These are phyloP conservation scores for Numenius arquata DNA, from an alignment of 2,113 vertebrate genomes.

Conservation along the genomic window DNA sequence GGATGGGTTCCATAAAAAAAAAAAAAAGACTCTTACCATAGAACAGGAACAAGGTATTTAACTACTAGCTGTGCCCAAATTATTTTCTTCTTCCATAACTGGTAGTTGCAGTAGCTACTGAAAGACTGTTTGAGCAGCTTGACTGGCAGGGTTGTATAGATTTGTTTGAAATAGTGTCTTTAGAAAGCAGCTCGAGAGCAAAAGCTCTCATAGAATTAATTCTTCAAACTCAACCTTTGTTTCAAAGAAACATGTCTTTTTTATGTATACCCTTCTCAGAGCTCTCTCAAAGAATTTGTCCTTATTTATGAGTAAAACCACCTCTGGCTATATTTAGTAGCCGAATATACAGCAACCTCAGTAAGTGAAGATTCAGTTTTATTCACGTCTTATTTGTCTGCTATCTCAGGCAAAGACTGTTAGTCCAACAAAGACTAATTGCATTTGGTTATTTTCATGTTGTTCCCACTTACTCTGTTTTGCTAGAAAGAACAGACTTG, in stretches of 20 bases:
- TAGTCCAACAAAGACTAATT: neutral
- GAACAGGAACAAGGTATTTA: neutral
- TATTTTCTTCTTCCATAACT: slow-evolving; percentile 26
- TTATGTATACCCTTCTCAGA: neutral
- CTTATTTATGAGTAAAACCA: neutral
- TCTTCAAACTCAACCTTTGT: neutral
- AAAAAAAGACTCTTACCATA: neutral
- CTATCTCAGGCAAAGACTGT: neutral
- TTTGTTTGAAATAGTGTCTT: neutral
- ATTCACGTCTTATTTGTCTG: neutral
- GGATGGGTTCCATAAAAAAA: slow-evolving; percentile 10
- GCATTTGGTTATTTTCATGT: neutral
- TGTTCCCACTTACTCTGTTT: neutral
- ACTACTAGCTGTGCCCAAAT: neutral
- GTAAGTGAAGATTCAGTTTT: neutral
- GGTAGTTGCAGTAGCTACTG: neutral
- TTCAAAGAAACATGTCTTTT: neutral
- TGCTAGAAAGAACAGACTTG: neutral
- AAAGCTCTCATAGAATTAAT: neutral
- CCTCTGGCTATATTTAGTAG: neutral
- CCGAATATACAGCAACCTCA: neutral
- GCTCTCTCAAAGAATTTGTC: neutral
- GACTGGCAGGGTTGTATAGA: neutral
- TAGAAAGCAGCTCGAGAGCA: neutral
- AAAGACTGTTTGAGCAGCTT: neutral